These are phyloP conservation scores for Loripinus fragilis DNA, from an alignment of 2,888 invertebrate genomes.

Conservation along the genomic window DNA sequence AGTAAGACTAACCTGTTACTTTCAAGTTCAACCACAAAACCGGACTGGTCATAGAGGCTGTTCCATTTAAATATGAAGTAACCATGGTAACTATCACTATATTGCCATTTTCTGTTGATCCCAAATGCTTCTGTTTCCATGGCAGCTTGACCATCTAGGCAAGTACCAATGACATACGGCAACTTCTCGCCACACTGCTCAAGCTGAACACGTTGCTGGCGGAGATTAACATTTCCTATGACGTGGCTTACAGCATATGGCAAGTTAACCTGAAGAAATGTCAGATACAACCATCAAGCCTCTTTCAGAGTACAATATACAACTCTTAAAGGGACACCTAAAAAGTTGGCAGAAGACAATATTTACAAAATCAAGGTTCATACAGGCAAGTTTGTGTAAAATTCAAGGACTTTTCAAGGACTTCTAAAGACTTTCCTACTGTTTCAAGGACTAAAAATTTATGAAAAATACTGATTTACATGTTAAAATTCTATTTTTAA, in stretches of 20 bases:
- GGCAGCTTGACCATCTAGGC: constrained; percentile 42
- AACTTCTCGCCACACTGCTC: constrained; percentile 57
- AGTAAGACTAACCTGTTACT: constrained; percentile 36
- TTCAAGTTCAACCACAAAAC: constrained; percentile 59
- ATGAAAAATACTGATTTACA: no score
- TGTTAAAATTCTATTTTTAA: no score
- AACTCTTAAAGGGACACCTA: no score
- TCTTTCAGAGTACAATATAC: no score
- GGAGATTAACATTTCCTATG: constrained; percentile 77
- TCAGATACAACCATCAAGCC: no score
- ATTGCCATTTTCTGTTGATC: constrained; percentile 20
- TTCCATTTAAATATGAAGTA: constrained; percentile 65
- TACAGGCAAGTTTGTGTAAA: no score
- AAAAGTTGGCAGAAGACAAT: no score
- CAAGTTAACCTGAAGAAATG: not conserved
- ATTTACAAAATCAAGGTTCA: no score
- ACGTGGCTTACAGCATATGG: constrained; percentile 51
- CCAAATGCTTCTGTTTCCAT: constrained; percentile 34
- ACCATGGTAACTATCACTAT: constrained; percentile 36
- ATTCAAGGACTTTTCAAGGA: no score
- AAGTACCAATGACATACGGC: constrained; percentile 39
- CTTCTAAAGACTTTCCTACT: no score
- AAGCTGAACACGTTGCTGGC: constrained; percentile 71
- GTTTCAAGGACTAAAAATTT: no score
- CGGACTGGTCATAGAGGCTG: constrained; percentile 74